Evolutionary conservation across 1,140 invertebrate genomes (phyloP).

Genomic region (Dreissena polymorpha): DNA sequence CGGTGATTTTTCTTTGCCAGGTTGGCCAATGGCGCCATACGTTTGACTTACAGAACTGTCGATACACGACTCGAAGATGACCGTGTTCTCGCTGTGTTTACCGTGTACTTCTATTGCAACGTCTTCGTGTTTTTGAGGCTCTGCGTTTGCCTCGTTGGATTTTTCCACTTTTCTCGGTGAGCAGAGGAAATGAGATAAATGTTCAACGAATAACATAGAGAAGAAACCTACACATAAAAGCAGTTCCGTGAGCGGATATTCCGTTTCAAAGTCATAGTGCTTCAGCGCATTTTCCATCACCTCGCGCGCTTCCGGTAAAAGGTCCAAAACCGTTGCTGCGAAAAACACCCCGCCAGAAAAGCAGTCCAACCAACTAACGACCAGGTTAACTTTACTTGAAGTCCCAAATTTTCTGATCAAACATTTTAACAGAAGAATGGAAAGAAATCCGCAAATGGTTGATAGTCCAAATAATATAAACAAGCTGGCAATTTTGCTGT

Average conservation of each 20-base stretch:
- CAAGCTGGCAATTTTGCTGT: neutral
- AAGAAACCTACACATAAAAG: constrained; percentile 82
- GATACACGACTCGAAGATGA: neutral
- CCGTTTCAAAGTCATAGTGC: neutral
- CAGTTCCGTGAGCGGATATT: constrained; percentile 60
- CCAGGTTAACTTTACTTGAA: neutral
- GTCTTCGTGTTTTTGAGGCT: neutral
- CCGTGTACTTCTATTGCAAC: neutral
- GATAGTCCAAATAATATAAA: constrained; percentile 33
- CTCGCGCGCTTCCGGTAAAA: constrained; percentile 81
- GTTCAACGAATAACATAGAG: constrained; percentile 81
- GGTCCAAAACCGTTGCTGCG: constrained; percentile 81
- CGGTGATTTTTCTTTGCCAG: neutral
- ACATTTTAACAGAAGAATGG: constrained; percentile 22
- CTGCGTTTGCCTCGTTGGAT: neutral
- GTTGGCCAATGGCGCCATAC: constrained; percentile 7
- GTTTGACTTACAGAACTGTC: constrained; percentile 16
- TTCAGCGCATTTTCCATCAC: constrained; percentile 61
- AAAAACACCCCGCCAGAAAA: constrained; percentile 83
- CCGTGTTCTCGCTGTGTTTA: neutral
- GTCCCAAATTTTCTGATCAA: neutral
- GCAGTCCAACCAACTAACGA: constrained; percentile 66
- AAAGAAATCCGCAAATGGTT: constrained; percentile 2
- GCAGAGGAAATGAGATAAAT: constrained; percentile 75
- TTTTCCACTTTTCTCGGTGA: neutral